Conservation (phyloP, 2,888 invertebrate species). For the Euzetes globulus region DNA sequence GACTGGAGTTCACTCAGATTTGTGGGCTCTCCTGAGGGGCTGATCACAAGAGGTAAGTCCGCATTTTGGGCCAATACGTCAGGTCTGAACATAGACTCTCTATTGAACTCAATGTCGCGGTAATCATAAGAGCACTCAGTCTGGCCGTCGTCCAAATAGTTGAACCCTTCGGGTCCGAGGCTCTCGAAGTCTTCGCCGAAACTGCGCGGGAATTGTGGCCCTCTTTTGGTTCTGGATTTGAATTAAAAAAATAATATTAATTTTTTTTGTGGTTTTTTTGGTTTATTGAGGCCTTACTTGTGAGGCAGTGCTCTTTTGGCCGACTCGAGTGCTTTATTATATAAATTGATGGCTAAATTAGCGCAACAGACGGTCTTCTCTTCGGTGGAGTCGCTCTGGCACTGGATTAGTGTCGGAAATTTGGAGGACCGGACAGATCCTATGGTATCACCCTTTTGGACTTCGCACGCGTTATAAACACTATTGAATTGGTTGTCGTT, state of each 20-base stretch:
- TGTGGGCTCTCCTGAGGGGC: not conserved
- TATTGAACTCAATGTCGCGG: conserved; percentile 31
- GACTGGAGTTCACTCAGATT: not conserved
- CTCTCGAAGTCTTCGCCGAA: conserved; percentile 33
- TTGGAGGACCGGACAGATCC: not conserved
- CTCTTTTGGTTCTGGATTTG: not conserved
- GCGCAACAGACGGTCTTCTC: conserved; percentile 25
- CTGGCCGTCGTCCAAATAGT: conserved; percentile 29
- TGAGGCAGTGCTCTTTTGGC: conserved; percentile 32
- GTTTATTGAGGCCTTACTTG: not conserved
- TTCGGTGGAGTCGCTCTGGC: not conserved
- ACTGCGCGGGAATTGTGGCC: conserved; percentile 7
- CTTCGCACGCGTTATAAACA: not conserved
- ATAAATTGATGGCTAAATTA: conserved; percentile 31
- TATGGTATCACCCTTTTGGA: not conserved
- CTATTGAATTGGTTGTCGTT: too few species aligned
- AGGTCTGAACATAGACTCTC: conserved; percentile 18
- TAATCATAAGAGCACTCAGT: conserved; percentile 31
- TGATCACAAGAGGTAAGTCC: not conserved
- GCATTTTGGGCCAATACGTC: not conserved
- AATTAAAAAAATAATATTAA: not conserved
- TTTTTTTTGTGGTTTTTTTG: not conserved
- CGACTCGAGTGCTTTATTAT: conserved; percentile 32
- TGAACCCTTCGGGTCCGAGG: conserved; percentile 31
- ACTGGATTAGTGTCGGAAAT: not conserved